Evolutionary conservation across 2,888 invertebrate genomes (phyloP), one percentile per base, ranked within the genome.

Genomic region (Zygogramma bicolorata): DNA sequence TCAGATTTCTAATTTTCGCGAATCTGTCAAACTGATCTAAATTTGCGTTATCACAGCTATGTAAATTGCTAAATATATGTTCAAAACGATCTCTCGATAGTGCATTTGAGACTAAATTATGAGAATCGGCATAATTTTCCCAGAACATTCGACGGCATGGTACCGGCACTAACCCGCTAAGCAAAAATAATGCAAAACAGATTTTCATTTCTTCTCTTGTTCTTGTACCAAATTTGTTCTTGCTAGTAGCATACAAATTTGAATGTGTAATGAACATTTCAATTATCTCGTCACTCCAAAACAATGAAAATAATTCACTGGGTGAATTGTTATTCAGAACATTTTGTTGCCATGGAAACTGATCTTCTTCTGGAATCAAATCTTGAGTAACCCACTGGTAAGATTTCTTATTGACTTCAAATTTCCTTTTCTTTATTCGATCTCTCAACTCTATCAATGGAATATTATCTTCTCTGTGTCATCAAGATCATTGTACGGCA

Each of bases 71-170:
- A 69, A 83, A 75, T 18, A 82, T 73, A 70, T 77, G 78, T 71
- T 80, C 77, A 74, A 84, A 84, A 60, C 79, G 49, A 74, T 84
- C 77, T 72, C 84, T 71, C 10, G 79, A 76, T 73, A 83, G 81
- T 38, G 80, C 76, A 69, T 73, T 57, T 59, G 76, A 71, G 18
- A 84, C 80, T 42, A 77, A 60, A 77, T 82, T 80, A 69, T 75
- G 72, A 42, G 76, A 77, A 67, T 83, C 82, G n/a, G 61, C 66
- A 57, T 57, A 70, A 68, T 73, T 78, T 76, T 81, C 76, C 80
- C 82, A 84, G 61, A 68, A 77, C 76, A 77, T 74, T 63, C 79
- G 61, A 53, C 78, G 72, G 72, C 78, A 70, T 46, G 82, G 78
- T 18, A 83, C 65, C 22, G 61, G 60, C 18, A 67, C 49, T 69